Base-by-base conservation (phyloP, 2,797 vertebrate genomes). In the Pterois miles region DNA sequence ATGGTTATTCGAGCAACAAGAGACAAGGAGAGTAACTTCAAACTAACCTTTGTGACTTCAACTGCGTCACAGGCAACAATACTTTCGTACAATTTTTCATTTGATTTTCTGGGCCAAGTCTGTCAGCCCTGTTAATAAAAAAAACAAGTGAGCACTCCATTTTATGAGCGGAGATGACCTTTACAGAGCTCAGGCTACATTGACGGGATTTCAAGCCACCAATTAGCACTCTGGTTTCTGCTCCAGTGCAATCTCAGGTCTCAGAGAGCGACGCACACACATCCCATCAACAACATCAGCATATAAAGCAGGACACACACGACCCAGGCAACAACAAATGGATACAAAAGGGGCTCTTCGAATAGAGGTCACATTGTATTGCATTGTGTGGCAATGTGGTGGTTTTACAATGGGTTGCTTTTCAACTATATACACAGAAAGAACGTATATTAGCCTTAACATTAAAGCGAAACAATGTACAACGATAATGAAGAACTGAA, bases 81-180 rank as follows among this genome's bases (percentile, higher is more conserved):
- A 67, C 46, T 13, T 54, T 2, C 1, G 23, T 48, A 53, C 48
- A 38, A 60, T 77, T 72, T 65, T 66, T 75, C 78, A 68, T 86
- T 88, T 83, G 69, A 89, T 86, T 86, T 91, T 89, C 77, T 88
- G 71, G 86, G 81, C 83, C 86, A 88, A 81, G 53, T 85, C 79
- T 86, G 86, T 89, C 87, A 85, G 76, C 34, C 38, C 6, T 74
- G 82, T 90, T 91, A 80, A 86, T 87, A 85, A 86, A 84, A 82
- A 80, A 75, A 82, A 82, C 59, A 92, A 92, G 85, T 85, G 80
- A 90, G 85, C 82, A 85, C 87, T 92, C 83, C 75, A 90, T 93
- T 92, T 91, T 90, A 88, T 90, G 84, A 93, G 88, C 79, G 79
- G 66, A 71, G 77, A 71, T 93, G 93, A 95, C 93, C 93, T 95